Base-by-base conservation (phyloP, 2,888 invertebrate species). In the Drosophila austrosaltans region DNA sequence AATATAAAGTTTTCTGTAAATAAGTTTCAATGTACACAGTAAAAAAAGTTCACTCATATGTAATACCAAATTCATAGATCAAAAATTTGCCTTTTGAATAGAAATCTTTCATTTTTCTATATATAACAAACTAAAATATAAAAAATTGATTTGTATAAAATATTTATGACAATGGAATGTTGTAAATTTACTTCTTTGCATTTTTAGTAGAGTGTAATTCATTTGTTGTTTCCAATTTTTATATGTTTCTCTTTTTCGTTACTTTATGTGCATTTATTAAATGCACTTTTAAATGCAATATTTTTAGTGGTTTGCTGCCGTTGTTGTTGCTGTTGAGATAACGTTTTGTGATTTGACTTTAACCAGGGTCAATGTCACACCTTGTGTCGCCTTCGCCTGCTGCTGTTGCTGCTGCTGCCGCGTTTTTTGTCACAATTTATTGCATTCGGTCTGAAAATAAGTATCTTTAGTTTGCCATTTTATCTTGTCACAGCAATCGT, bases 401-500 rank as follows among this genome's bases (percentile, higher is more conserved):
- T 63, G 59, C 60, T 79, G 72, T 16, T 75, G 32, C 6, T 32
- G 32, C 7, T 32, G 32, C 75, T 76, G 73, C 73, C 66, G 72
- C 74, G 62, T 79, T 80, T 77, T 81, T 85, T 76, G 79, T 83
- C 76, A 77, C 85, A 86, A 88, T 88, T 88, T 88, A 88, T 86
- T 83, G 78, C 79, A 81, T 80, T 79, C 70, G 74, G 67, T 22
- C 67, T 59, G 54, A 68, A 67, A 63, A 65, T 58, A 67, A 77
- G 67, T 65, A 66, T 72, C 76, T 74, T 82, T 71, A 72, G 66
- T 74, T 69, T 71, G 69, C 71, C 66, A 48, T 72, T 87, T 87
- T 86, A 85, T 85, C 85, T 83, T 81, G 82, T 77, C 88, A 86
- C 82, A 83, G 81, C 86, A 83, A 85, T 85, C 85, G 77, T 70